Conservation (phyloP, 2,888 invertebrate species). For the Hermaeophaga mercurialis region DNA sequence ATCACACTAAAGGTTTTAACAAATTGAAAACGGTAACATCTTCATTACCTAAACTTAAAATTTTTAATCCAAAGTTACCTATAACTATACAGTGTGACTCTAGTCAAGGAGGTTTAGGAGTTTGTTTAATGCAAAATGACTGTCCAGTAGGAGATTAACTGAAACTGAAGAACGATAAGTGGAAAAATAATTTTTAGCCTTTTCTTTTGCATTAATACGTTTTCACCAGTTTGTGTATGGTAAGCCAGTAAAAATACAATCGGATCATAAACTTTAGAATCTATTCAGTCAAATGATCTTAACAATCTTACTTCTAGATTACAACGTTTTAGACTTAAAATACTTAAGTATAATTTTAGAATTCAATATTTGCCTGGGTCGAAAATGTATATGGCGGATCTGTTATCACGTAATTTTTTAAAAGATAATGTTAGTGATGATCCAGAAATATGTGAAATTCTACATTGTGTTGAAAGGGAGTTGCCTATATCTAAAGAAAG, state of each 20-base stretch:
- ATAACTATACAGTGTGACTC: neutral
- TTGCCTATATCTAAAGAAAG: too few relatives aligned
- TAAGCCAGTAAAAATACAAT: constrained; percentile 39
- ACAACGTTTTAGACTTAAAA: constrained; percentile 36
- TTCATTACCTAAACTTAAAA: neutral
- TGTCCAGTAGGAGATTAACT: constrained; percentile 39
- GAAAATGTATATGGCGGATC: constrained; percentile 31
- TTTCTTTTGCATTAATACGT: constrained; percentile 44
- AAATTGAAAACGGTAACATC: neutral
- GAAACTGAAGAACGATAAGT: constrained; percentile 42
- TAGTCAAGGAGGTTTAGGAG: neutral
- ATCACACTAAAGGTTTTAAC: constrained; percentile 21
- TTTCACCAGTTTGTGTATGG: constrained; percentile 49
- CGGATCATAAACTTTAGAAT: constrained; percentile 33
- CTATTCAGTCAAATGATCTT: constrained; percentile 32
- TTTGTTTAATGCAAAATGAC: neutral
- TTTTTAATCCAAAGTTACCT: neutral
- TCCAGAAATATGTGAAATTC: too few relatives aligned
- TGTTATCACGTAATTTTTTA: too few relatives aligned
- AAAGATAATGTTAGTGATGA: too few relatives aligned
- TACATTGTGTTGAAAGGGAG: too few relatives aligned
- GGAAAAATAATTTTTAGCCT: constrained; percentile 46
- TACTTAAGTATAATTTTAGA: constrained; percentile 37
- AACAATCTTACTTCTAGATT: constrained; percentile 19
- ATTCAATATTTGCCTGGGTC: constrained; percentile 39